Evolutionary conservation across 2,797 vertebrate species (phyloP).

Genomic region (Sebastes cheni): DNA sequence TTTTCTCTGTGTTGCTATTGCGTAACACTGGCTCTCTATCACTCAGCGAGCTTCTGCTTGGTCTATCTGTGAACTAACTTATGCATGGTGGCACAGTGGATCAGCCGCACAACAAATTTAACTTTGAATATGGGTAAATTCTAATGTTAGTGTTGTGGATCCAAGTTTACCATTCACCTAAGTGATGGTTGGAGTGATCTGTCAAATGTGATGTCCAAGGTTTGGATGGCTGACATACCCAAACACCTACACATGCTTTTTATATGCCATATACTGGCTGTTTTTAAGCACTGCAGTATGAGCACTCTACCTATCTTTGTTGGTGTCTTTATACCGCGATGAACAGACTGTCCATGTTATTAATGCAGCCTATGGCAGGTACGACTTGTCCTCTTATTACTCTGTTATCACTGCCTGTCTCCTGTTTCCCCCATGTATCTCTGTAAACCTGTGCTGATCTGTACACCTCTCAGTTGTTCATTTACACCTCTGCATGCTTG

Average conservation of each 20-base stretch:
- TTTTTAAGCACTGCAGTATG: constrained; percentile 33
- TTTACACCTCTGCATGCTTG: constrained; percentile 14
- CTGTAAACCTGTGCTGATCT: constrained; percentile 14
- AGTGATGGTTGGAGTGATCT: background rate
- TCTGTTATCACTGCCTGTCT: background rate
- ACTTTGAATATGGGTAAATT: background rate
- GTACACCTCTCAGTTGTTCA: constrained; percentile 10
- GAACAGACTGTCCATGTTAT: constrained; percentile 16
- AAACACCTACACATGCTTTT: constrained; percentile 33
- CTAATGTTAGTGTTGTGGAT: background rate
- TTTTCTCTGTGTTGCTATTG: constrained; percentile 78
- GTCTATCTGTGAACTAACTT: constrained; percentile 53
- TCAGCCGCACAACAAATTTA: constrained; percentile 19
- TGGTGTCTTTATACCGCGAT: constrained; percentile 6
- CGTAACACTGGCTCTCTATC: constrained; percentile 70
- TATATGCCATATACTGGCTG: background rate
- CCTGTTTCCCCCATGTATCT: background rate
- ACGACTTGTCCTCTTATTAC: constrained; percentile 27
- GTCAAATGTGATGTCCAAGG: background rate
- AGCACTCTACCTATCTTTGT: constrained; percentile 17
- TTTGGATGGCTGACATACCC: background rate
- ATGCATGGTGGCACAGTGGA: constrained; percentile 36
- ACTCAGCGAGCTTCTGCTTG: constrained; percentile 50
- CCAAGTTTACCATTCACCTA: background rate
- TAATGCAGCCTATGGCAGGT: constrained; percentile 24